Conservation (phyloP, 1,140 invertebrate species). For the Bombus polaris region DNA sequence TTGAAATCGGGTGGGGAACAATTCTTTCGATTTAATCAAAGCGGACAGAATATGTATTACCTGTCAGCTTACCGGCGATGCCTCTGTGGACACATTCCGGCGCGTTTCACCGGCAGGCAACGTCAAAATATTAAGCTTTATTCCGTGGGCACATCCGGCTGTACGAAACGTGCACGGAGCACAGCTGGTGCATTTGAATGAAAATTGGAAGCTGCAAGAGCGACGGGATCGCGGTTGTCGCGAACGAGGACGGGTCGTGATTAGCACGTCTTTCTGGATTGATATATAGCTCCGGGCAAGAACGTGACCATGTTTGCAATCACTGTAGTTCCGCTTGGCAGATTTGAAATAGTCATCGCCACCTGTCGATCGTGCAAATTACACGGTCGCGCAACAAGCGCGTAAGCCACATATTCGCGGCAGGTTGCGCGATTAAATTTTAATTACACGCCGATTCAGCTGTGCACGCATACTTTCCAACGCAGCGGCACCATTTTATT, state of each 20-base stretch:
- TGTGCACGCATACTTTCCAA: conserved; percentile 17
- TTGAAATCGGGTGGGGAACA: background rate
- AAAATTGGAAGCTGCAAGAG: conserved; percentile 63
- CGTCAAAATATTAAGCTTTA: conserved; percentile 61
- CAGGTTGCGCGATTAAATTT: conserved; percentile 59
- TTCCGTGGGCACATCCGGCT: conserved; percentile 20
- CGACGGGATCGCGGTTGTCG: conserved; percentile 55
- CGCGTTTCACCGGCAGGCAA: conserved; percentile 12
- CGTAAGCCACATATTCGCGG: conserved; percentile 35
- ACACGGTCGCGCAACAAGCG: conserved; percentile 55
- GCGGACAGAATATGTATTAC: conserved; percentile 42
- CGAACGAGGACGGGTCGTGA: conserved; percentile 62
- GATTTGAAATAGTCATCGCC: conserved; percentile 63
- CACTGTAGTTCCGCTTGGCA: conserved; percentile 45
- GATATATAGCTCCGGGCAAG: conserved; percentile 59
- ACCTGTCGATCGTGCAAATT: conserved; percentile 68
- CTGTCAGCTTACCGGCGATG: conserved; percentile 38
- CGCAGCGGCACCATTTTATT: background rate
- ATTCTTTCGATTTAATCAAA: conserved; percentile 48
- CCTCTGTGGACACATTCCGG: background rate
- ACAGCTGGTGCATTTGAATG: conserved; percentile 57
- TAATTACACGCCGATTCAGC: conserved; percentile 50
- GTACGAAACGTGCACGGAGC: conserved; percentile 4
- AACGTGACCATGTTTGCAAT: conserved; percentile 65
- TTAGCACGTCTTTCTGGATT: conserved; percentile 68